Percentiles rank a stretch among this genome's conserved stretches.
Evolutionary conservation across 1,140 invertebrate species (phyloP).

Genomic region (Vanessa tameamea): DNA sequence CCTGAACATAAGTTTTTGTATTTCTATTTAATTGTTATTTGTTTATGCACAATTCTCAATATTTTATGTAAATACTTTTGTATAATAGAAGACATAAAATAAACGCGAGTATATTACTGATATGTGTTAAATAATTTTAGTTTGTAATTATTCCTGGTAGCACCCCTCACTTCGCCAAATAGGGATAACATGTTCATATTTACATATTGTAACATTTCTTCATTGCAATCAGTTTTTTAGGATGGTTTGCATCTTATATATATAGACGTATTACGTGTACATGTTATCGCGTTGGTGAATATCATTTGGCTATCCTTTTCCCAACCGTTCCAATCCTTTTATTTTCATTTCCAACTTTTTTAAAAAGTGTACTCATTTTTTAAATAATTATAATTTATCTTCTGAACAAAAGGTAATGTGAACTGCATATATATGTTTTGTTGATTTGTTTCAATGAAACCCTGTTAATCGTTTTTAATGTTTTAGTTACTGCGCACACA

Average conservation of each 20-base stretch:
- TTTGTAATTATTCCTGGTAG: slow-evolving; percentile 82
- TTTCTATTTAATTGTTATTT: slow-evolving; percentile 82
- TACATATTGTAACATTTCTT: slow-evolving; percentile 39
- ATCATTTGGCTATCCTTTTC: slow-evolving; percentile 55
- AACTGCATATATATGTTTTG: slow-evolving; percentile 10
- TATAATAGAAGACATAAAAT: slow-evolving; percentile 81
- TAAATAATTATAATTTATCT: slow-evolving; percentile 8
- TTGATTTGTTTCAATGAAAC: slow-evolving; percentile 13
- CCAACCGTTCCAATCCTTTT: slow-evolving; percentile 46
- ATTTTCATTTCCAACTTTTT: background rate
- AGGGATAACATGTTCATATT: slow-evolving; percentile 79
- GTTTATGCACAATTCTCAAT: slow-evolving; percentile 82
- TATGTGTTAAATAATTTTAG: slow-evolving; percentile 81
- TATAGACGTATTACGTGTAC: slow-evolving; percentile 57
- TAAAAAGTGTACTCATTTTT: slow-evolving; percentile 1
- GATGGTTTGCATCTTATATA: slow-evolving; percentile 3
- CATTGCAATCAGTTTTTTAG: slow-evolving; percentile 18
- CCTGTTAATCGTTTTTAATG: slow-evolving; percentile 31
- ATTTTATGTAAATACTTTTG: slow-evolving; percentile 82
- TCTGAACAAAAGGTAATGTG: slow-evolving; percentile 32
- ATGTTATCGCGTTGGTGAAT: slow-evolving; percentile 73
- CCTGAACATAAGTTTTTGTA: slow-evolving; percentile 76
- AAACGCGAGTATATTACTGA: slow-evolving; percentile 82
- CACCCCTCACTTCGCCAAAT: slow-evolving; percentile 80
- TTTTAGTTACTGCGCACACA: slow-evolving; percentile 78